Base-by-base conservation (phyloP, 2,797 vertebrate species). In the Parauchenoglanis ngamensis region DNA sequence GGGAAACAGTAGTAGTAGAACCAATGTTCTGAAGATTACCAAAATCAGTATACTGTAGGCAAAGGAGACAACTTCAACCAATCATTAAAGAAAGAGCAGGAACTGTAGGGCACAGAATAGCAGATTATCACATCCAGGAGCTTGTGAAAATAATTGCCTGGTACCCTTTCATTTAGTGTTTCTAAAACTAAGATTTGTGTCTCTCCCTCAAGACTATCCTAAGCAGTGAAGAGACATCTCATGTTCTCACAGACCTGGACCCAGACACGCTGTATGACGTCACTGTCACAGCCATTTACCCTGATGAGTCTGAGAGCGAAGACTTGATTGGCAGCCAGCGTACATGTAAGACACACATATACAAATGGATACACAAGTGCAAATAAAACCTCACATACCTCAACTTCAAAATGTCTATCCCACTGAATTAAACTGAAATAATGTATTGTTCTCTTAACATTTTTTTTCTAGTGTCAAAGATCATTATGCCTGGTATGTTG, bases 281-380 rank as follows among this genome's bases (percentile, higher is more conserved):
- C 86, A 97, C 97, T 0, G 92, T 99, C 68, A 98, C 98, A 0
- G 98, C 97, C 90, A 98, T 99, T 92, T 99, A 99, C 92, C 98
- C 98, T 0, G 98, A 99, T 87, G 98, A 99, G 90, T 97, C 97
- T 0, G 98, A 99, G 93, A 99, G 98, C 0, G 97, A 98, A 90
- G 97, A 97, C 82, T 93, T 99, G 89, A 95, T 96, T 89, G 98
- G 97, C 70, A 94, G 87, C 56, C 95, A 98, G 89, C 95, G 96
- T 49, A 99, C 98, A 89, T 1, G 98, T 99, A 96, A 96, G 97
- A 75, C 44, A 49, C 12, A 57, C 3, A 31, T 0, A 40, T 21
- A 0, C 13, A 0, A 1, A n/a, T 4, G n/a, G 10, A 83, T 59
- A 40, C 67, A 44, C 52, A 61, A 76, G 49, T n/a, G 46, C 84